phyloP scores from a whole-genome alignment of 2,113 vertebrate species.

The Paradoxurus hermaphroditus region DNA sequence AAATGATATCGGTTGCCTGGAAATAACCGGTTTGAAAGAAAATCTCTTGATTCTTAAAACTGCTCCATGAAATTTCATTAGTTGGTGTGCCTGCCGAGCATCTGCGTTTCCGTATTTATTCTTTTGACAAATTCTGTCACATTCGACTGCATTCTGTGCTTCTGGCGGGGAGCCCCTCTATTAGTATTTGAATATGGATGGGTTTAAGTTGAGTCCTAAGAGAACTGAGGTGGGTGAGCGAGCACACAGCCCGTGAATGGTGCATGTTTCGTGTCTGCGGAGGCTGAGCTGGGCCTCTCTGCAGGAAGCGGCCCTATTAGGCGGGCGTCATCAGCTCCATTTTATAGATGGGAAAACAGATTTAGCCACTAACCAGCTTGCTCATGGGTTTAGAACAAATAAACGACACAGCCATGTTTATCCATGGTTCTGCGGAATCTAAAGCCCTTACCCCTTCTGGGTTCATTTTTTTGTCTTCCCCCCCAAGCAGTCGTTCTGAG shows the following conservation, averaged over 20 bases:
- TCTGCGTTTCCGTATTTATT: not conserved
- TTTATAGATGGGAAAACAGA: not conserved
- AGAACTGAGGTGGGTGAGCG: not conserved
- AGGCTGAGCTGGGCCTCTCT: not conserved
- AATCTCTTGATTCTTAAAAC: not conserved
- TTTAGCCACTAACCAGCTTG: not conserved
- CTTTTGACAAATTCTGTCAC: too few relatives aligned
- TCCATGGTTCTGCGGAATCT: not conserved
- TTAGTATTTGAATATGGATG: not conserved
- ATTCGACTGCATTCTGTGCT: not conserved
- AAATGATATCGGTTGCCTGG: not conserved
- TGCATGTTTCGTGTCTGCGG: not conserved
- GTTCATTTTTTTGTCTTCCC: not conserved
- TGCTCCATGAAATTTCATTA: not conserved
- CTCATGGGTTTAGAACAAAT: not conserved
- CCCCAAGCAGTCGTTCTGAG: not conserved
- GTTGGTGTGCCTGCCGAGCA: not conserved
- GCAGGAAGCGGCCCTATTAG: not conserved
- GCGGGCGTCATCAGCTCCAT: not conserved
- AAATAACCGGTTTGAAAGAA: not conserved
- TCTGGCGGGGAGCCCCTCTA: not conserved
- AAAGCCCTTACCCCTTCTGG: not conserved
- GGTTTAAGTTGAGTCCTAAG: not conserved
- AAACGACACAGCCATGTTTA: not conserved
- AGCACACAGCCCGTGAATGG: not conserved